A percentile compares a stretch with the other conserved stretches of the same genome.
phyloP scores from a whole-genome alignment of 2,113 vertebrate species.

The Pedetes capensis region DNA sequence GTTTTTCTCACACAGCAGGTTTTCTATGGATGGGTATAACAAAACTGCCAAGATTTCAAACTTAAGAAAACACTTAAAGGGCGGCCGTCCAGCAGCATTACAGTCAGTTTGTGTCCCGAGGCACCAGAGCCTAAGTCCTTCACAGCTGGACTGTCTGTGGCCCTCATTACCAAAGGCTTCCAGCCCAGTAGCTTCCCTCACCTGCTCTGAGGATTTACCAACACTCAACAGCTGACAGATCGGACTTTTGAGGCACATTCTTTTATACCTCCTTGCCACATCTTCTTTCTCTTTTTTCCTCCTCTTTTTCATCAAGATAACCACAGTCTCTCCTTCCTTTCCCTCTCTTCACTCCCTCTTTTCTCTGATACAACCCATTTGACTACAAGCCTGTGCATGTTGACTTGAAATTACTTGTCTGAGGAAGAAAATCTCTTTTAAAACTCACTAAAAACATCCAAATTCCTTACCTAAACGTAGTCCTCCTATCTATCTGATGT shows the following conservation, averaged over 20 bases:
- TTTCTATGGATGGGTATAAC: constrained; percentile 28
- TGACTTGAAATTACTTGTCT: constrained; percentile 8
- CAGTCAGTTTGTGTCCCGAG: not conserved
- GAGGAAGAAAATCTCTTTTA: not conserved
- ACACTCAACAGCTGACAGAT: not conserved
- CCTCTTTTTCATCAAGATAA: not conserved
- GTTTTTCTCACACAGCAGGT: constrained; percentile 13
- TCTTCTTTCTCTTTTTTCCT: not conserved
- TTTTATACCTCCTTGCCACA: not conserved
- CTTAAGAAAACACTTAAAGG: constrained; percentile 61
- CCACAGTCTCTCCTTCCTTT: not conserved
- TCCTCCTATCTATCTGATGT: not conserved
- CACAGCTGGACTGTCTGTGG: not conserved
- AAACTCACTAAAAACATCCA: not conserved
- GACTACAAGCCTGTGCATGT: not conserved
- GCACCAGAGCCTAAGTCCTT: not conserved
- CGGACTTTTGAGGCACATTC: not conserved
- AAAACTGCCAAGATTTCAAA: constrained; percentile 61
- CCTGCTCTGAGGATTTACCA: not conserved
- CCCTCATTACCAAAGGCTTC: not conserved
- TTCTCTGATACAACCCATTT: no score
- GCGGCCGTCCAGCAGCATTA: constrained; percentile 32
- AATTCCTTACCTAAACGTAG: not conserved
- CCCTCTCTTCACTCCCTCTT: not conserved
- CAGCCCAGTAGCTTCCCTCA: accelerated